Conservation (phyloP, 2,113 vertebrate genomes). For the Lophura nycthemera region DNA sequence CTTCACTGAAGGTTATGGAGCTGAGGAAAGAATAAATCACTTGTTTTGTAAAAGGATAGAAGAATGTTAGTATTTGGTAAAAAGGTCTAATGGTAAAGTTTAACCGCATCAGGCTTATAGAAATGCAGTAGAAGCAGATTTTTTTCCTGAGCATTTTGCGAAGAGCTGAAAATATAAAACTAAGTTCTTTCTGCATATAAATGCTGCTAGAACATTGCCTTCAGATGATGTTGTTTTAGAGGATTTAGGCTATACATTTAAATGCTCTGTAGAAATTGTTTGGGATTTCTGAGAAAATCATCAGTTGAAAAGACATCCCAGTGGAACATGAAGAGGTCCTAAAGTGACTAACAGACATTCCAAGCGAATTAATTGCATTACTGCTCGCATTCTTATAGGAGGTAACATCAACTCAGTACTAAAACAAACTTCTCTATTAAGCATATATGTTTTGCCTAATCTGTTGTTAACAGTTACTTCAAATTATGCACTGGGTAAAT, state of each 20-base stretch:
- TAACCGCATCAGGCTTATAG: not conserved
- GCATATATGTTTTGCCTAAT: too few species aligned
- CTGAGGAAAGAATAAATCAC: not conserved
- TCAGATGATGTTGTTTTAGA: not conserved
- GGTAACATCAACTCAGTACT: not conserved
- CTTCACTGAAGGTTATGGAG: constrained; percentile 26
- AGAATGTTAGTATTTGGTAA: not conserved
- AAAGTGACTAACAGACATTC: not conserved
- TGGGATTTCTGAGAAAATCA: not conserved
- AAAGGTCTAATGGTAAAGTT: not conserved
- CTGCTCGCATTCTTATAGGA: not conserved
- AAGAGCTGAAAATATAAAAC: not conserved
- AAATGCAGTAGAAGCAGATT: not conserved
- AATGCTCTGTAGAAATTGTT: not conserved
- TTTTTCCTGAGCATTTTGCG: not conserved
- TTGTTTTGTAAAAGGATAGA: constrained; percentile 20
- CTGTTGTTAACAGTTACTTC: not conserved
- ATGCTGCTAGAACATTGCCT: not conserved
- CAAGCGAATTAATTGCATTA: not conserved
- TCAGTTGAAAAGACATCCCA: not conserved
- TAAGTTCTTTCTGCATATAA: constrained; percentile 12
- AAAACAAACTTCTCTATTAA: not conserved
- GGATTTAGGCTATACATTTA: not conserved
- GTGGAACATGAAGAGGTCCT: not conserved
- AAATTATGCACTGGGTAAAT: not conserved